A percentile compares a stretch with the other conserved stretches of the same genome.
Evolutionary conservation across 2,888 invertebrate genomes (phyloP).

Genomic region (Teinopalpus imperialis): DNA sequence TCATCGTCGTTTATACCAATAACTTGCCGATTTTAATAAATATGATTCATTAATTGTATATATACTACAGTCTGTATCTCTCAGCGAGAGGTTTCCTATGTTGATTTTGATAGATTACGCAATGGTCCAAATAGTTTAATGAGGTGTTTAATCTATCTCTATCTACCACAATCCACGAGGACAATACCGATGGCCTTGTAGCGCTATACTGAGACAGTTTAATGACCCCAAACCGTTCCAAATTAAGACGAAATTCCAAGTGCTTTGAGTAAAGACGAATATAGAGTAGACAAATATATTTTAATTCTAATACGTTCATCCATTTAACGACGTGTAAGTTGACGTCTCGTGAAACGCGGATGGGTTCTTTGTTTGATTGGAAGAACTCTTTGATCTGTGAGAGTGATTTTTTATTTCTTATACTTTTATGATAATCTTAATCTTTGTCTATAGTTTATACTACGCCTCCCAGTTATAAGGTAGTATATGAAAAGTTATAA

Average conservation of each 20-base stretch:
- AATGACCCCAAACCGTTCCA: constrained; percentile 47
- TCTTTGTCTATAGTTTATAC: too few species aligned
- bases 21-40: too few species aligned
- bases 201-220: constrained; percentile 48
- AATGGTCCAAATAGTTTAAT: constrained; percentile 10
- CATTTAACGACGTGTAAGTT: constrained; percentile 21
- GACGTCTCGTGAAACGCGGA: constrained; percentile 21
- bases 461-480: too few species aligned
- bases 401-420: constrained; percentile 5
- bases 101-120: not conserved
- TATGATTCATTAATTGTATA: too few species aligned
- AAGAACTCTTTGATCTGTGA: constrained; percentile 19
- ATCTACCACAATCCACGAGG: constrained; percentile 38
- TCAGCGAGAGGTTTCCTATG: not conserved
- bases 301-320: constrained; percentile 28
- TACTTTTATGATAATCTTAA: not conserved
- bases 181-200: constrained; percentile 62
- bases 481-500: too few species aligned
- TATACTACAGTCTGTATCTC: too few species aligned
- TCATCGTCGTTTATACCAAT: too few species aligned
- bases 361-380: constrained; percentile 17
- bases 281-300: constrained; percentile 34
- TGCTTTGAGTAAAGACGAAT: constrained; percentile 38
- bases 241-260: constrained; percentile 52
- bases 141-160: constrained; percentile 27